Percentiles rank a stretch among this genome's conserved stretches.
phyloP scores from a whole-genome alignment of 2,888 invertebrate genomes.

The Cepaea hortensis region DNA sequence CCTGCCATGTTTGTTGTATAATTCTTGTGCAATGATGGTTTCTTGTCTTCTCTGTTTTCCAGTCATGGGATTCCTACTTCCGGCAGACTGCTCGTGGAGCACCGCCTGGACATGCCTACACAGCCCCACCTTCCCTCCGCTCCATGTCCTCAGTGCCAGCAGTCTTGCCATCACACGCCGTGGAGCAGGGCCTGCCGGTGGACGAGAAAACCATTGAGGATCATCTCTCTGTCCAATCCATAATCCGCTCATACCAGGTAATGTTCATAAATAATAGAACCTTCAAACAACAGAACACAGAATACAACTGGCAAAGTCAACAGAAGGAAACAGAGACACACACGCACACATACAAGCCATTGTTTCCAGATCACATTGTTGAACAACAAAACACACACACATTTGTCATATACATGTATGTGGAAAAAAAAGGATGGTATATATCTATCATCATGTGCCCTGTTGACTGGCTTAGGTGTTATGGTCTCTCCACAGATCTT shows the following conservation, averaged over 20 bases:
- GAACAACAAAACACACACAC: no score
- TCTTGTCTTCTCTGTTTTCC: slow-evolving; percentile 67
- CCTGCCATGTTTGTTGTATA: neutral
- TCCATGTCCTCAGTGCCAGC: slow-evolving; percentile 67
- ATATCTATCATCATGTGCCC: no score
- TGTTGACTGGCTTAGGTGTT: no score
- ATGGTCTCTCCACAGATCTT: no score
- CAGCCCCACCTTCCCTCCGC: slow-evolving; percentile 66
- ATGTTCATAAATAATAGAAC: neutral
- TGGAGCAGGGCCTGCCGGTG: slow-evolving; percentile 59
- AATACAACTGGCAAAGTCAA: no score
- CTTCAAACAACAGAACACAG: no score
- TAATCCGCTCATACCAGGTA: slow-evolving; percentile 99
- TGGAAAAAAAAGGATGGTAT: no score
- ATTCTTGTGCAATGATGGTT: neutral
- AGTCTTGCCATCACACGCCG: slow-evolving; percentile 73
- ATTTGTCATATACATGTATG: no score
- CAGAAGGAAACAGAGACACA: no score
- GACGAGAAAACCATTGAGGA: slow-evolving; percentile 91
- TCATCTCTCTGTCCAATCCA: slow-evolving; percentile 97
- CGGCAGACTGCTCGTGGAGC: slow-evolving; percentile 82
- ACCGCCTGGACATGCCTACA: slow-evolving; percentile 72
- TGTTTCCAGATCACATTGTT: no score
- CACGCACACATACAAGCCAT: no score
- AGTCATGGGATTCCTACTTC: slow-evolving; percentile 96